These are phyloP conservation scores for Scopus umbretta DNA, from an alignment of 2,113 vertebrate species.

Conservation along the genomic window DNA sequence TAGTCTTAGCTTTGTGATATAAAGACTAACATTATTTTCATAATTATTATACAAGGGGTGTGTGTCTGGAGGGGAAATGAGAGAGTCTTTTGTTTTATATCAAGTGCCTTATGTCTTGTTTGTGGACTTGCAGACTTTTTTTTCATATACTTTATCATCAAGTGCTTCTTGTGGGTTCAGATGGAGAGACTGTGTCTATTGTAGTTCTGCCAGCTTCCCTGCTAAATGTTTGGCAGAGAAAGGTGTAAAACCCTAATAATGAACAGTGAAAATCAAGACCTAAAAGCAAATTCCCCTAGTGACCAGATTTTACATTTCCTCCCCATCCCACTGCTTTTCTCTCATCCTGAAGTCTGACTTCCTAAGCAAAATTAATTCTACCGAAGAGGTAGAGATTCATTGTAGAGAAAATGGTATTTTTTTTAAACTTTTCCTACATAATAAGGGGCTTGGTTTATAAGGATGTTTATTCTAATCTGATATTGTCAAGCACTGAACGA, in stretches of 20 bases:
- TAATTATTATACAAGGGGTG: not conserved
- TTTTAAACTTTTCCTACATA: not conserved
- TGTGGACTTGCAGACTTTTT: not conserved
- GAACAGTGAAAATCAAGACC: not conserved
- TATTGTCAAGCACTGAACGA: not conserved
- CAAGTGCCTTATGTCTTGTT: not conserved
- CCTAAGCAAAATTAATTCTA: not conserved
- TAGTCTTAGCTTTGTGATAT: not conserved
- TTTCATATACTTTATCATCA: not conserved
- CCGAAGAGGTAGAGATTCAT: not conserved
- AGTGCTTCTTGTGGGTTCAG: not conserved
- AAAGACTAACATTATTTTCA: not conserved
- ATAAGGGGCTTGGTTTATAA: not conserved
- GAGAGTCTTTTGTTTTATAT: not conserved
- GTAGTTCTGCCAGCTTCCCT: conserved; percentile 28
- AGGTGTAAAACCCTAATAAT: not conserved
- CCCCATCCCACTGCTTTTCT: not conserved
- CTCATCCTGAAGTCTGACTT: not conserved
- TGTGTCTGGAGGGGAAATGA: not conserved
- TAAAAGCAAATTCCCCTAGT: not conserved
- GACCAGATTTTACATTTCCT: not conserved
- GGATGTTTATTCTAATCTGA: not conserved
- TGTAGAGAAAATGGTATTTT: not conserved
- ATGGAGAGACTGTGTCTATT: not conserved
- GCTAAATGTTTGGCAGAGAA: conserved; percentile 23